Base-by-base conservation (phyloP, 2,797 vertebrate species). In the Microchirus variegatus region DNA sequence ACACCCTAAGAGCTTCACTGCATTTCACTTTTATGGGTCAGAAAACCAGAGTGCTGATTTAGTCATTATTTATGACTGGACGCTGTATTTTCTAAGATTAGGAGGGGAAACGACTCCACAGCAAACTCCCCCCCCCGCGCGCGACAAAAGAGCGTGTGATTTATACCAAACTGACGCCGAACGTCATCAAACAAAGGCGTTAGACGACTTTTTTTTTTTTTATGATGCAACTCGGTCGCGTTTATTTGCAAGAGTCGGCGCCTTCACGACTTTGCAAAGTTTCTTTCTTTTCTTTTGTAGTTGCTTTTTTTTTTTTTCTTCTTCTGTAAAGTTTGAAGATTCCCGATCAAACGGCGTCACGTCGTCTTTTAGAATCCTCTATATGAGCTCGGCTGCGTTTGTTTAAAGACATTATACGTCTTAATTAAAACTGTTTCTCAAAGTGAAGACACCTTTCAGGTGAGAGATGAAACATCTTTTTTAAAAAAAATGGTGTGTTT, bases 51-150 rank as follows among this genome's bases (percentile, higher is more conserved):
- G 83, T 61, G 71, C 70, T 78, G 82, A 85, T 86, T 84, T 78
- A 81, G 86, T 83, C 70, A 75, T 90, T 91, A 89, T 88, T 89
- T 81, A 89, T 88, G 81, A 86, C 61, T 37, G 65, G 70, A 63
- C 16, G 15, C 35, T 1, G 55, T 60, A 26, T 80, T 81, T 22
- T 62, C 63, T 77, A 44, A 77, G 78, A 77, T 78, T 77, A 78
- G 71, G 71, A 22, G 22, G 41, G 59, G 53, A 37, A 63, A 77
- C 19, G 63, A 68, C 38, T 59, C 15, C 31, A 22, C 22, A 22
- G 5, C 22, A 22, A 22, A 22, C 22, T 22, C 22, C 22, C 22
- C 22, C 5, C 22, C 22, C 22, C 1, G 31, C 8, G 31, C 31
- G 31, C 57, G 63, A 78, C 47, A 64, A 16, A 12, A 41, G 31